These are phyloP conservation scores for Scytalopus superciliaris DNA, from an alignment of 2,113 vertebrate genomes.

Conservation along the genomic window DNA sequence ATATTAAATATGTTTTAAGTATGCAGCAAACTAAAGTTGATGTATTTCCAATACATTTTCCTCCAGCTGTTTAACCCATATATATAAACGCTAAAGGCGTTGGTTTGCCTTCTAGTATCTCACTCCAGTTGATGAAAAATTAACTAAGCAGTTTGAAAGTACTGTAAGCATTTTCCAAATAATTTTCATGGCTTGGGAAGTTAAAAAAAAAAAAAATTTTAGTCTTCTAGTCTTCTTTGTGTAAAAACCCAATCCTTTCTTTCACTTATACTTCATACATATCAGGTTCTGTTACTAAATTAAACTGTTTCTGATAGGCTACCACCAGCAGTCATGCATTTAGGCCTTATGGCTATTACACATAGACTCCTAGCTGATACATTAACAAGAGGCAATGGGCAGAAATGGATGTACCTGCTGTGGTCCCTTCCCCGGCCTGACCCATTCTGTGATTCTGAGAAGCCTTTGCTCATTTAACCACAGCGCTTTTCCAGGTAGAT, in stretches of 20 bases:
- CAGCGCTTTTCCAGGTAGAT: background rate
- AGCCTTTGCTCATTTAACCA: background rate
- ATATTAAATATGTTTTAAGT: background rate
- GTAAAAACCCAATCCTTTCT: background rate
- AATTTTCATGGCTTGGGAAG: background rate
- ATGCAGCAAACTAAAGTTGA: background rate
- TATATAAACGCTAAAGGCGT: background rate
- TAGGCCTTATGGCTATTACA: background rate
- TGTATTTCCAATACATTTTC: background rate
- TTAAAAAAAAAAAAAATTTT: background rate
- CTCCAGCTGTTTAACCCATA: background rate
- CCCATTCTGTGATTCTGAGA: background rate
- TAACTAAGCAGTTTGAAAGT: background rate
- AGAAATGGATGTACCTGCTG: background rate
- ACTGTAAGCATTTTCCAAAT: background rate
- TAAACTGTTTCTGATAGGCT: background rate
- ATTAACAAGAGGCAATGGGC: background rate
- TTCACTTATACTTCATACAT: background rate
- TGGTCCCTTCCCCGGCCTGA: background rate
- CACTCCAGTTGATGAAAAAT: background rate
- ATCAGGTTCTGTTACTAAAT: background rate
- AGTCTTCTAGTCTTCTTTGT: background rate
- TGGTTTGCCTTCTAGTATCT: background rate
- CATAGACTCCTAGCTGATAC: background rate
- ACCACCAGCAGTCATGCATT: background rate